These are phyloP conservation scores for Acanthis flammea DNA, from an alignment of 2,797 vertebrate genomes.

Conservation along the genomic window DNA sequence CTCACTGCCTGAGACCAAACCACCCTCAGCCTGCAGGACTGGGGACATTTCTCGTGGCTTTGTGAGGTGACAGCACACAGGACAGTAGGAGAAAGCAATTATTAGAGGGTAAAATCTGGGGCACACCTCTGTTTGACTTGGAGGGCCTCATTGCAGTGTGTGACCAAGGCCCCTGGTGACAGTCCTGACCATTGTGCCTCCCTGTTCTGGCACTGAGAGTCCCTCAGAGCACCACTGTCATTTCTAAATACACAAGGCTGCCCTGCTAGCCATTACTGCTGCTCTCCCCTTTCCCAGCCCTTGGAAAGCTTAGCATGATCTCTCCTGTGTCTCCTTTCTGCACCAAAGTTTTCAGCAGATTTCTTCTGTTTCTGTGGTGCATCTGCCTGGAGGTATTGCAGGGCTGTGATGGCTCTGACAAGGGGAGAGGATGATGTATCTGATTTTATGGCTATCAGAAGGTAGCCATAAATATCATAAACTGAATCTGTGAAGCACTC, in stretches of 20 bases:
- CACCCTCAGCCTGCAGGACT: neutral
- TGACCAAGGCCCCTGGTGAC: neutral
- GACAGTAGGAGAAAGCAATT: neutral
- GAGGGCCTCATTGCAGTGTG: neutral
- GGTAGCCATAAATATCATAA: too few species aligned
- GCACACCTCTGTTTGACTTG: neutral
- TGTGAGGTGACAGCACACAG: neutral
- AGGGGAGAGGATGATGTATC: too few species aligned
- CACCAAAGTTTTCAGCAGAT: neutral
- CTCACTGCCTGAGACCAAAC: neutral
- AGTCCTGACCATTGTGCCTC: neutral
- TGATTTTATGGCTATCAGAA: too few species aligned
- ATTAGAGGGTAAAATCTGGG: neutral
- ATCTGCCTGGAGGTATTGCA: neutral
- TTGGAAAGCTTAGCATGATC: neutral
- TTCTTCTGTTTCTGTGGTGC: neutral
- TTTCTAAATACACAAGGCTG: accelerated
- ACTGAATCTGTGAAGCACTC: too few species aligned
- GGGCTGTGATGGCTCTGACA: too few species aligned
- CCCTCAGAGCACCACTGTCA: neutral
- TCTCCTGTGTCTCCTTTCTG: neutral
- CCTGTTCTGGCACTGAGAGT: accelerated
- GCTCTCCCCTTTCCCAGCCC: neutral
- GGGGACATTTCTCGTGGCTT: neutral
- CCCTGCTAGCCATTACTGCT: neutral